Conservation (phyloP, 2,797 vertebrate species). For the Neostethus bicornis region DNA sequence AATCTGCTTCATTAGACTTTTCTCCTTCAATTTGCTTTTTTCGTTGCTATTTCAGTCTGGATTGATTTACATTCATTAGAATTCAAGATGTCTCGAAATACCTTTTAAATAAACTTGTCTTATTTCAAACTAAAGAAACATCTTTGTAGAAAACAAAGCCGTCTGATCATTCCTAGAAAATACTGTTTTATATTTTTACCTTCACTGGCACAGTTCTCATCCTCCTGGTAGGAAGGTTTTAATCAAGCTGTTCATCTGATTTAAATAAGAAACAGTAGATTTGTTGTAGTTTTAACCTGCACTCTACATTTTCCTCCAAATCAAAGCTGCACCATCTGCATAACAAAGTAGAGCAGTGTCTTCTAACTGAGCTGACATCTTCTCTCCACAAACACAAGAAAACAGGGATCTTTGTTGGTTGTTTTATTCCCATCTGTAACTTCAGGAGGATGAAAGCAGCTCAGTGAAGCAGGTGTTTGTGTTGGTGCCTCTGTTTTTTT, state of each 20-base stretch:
- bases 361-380: neutral
- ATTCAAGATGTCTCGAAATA: no score
- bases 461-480: neutral
- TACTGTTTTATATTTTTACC: neutral
- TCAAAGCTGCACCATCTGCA: neutral
- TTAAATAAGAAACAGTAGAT: neutral
- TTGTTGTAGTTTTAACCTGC: slow-evolving; percentile 8
- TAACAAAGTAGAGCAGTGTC: neutral
- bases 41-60: no score
- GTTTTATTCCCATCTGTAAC: slow-evolving; percentile 3
- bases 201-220: slow-evolving; percentile 7
- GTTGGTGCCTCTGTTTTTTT: neutral
- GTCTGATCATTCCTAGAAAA: slow-evolving; percentile 7
- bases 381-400: neutral
- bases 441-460: neutral
- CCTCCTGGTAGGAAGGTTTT: neutral
- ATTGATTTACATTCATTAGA: no score
- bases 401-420: neutral
- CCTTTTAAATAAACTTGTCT: no score
- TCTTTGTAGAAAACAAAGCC: neutral
- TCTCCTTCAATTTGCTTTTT: no score
- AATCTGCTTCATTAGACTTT: no score
- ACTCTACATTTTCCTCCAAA: slow-evolving; percentile 2
- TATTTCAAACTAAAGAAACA: no score
- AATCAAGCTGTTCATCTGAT: slow-evolving; percentile 8